A percentile compares a stretch with the other conserved stretches of the same genome.
Evolutionary conservation across 2,888 invertebrate species (phyloP).

Genomic region (Machimus rusticus): DNA sequence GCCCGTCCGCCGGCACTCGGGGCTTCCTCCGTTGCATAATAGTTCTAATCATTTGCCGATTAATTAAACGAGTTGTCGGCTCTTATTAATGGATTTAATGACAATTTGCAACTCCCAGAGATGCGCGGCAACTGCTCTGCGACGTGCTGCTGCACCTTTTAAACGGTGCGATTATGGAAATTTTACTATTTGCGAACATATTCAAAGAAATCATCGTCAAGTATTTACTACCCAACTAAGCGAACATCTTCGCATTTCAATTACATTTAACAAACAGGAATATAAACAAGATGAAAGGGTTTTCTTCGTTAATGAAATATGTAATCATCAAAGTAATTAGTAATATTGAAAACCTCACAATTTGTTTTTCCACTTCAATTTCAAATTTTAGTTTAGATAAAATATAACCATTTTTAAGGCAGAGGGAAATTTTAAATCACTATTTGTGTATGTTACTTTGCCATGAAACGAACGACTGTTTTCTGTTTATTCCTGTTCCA

Average conservation of each 20-base stretch:
- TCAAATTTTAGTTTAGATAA: too few relatives aligned
- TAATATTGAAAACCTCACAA: too few relatives aligned
- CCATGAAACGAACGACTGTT: too few relatives aligned
- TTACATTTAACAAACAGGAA: not conserved
- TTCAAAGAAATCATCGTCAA: not conserved
- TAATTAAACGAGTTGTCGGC: not conserved
- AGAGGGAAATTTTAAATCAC: too few relatives aligned
- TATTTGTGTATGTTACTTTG: too few relatives aligned
- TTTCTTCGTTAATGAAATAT: not conserved
- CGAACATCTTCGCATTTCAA: not conserved
- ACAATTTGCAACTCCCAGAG: not conserved
- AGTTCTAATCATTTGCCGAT: not conserved
- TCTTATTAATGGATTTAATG: not conserved
- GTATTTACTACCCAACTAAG: not conserved
- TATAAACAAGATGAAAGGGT: not conserved
- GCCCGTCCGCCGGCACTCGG: not conserved
- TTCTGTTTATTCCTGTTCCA: too few relatives aligned
- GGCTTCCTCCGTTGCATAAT: conserved; percentile 19
- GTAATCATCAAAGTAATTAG: too few relatives aligned
- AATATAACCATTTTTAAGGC: too few relatives aligned
- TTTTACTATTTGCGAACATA: not conserved
- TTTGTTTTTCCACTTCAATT: too few relatives aligned
- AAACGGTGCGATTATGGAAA: not conserved
- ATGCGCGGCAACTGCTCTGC: not conserved
- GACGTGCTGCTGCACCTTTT: not conserved